Evolutionary conservation across 2,113 vertebrate species (phyloP).

Genomic region (Trogon surrucura): DNA sequence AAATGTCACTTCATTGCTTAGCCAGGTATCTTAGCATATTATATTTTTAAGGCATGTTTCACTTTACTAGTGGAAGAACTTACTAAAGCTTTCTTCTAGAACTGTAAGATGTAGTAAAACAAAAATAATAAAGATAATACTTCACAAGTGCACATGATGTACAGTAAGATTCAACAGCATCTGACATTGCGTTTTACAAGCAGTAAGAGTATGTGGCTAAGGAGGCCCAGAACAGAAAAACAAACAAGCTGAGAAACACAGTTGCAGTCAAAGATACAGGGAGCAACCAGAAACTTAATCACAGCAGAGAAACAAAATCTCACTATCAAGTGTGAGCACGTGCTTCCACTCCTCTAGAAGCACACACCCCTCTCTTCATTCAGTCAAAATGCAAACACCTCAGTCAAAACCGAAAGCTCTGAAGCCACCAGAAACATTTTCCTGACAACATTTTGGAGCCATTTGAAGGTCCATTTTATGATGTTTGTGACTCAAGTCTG

Average conservation of each 20-base stretch:
- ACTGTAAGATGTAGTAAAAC: not conserved
- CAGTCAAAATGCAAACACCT: not conserved
- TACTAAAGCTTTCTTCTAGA: not conserved
- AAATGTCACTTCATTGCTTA: not conserved
- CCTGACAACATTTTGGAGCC: not conserved
- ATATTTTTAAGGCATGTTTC: not conserved
- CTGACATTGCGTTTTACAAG: not conserved
- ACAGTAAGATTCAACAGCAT: not conserved
- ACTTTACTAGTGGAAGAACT: not conserved
- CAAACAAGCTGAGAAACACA: not conserved
- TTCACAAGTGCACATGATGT: not conserved
- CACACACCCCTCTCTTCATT: not conserved
- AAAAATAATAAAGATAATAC: not conserved
- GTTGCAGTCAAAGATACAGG: not conserved
- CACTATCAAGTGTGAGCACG: fast-evolving
- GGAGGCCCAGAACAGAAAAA: not conserved
- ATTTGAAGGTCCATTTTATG: not conserved
- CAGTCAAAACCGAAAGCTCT: not conserved
- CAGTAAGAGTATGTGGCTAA: not conserved
- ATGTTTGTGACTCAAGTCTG: not conserved
- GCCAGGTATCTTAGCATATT: not conserved
- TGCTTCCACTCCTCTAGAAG: not conserved
- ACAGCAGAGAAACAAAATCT: not conserved
- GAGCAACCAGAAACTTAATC: not conserved
- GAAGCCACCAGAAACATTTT: not conserved